phyloP scores from a whole-genome alignment of 2,797 vertebrate species.

The Pyrrhura leucotis region DNA sequence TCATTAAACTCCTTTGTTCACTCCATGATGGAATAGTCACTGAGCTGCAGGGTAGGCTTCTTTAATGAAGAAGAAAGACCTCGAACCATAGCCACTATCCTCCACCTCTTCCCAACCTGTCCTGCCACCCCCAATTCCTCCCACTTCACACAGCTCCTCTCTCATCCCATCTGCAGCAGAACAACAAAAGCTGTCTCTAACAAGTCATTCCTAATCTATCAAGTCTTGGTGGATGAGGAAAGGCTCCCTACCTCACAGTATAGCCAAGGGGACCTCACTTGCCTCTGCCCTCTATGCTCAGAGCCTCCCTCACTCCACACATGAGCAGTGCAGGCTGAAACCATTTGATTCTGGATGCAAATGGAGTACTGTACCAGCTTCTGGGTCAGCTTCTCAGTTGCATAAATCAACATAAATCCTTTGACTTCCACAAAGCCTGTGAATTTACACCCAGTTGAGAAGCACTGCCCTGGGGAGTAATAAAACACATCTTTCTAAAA shows the following conservation, averaged over 20 bases:
- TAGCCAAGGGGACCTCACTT: not conserved
- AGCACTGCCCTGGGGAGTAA: not conserved
- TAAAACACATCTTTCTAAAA: not conserved
- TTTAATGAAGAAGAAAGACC: constrained; percentile 59
- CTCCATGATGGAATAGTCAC: constrained; percentile 70
- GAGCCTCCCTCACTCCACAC: not conserved
- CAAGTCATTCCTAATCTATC: constrained; percentile 32
- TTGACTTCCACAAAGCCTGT: not conserved
- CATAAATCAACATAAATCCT: not conserved
- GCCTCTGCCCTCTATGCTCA: not conserved
- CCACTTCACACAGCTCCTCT: not conserved
- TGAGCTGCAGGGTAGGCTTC: constrained; percentile 13
- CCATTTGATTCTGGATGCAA: not conserved
- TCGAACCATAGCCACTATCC: constrained; percentile 54
- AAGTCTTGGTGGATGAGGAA: not conserved
- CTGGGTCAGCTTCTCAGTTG: not conserved
- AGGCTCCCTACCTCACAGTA: not conserved
- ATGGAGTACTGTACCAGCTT: not conserved
- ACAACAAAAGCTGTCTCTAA: constrained; percentile 24
- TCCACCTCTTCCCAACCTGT: not conserved
- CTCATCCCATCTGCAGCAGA: constrained; percentile 23
- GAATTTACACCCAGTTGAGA: not conserved
- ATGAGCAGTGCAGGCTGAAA: not conserved
- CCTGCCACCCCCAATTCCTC: not conserved
- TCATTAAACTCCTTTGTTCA: constrained; percentile 87